Evolutionary conservation across 2,888 invertebrate genomes (phyloP).

Genomic region (Malachius bipustulatus): DNA sequence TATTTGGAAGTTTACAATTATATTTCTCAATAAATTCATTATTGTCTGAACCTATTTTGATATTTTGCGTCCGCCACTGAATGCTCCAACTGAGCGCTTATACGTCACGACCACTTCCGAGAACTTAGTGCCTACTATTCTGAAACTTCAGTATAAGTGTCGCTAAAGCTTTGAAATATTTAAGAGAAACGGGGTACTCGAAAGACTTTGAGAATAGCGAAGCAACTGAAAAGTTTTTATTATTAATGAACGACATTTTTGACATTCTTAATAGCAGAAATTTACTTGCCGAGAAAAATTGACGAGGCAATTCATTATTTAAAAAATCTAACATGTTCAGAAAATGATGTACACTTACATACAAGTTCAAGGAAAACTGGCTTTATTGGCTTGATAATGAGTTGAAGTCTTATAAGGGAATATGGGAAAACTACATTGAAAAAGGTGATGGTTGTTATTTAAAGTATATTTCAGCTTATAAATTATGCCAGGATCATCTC

Average conservation of each 20-base stretch:
- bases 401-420: no score
- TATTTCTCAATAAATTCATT: no score
- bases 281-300: not conserved
- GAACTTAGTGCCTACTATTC: no score
- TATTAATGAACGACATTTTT: slow-evolving; percentile 19
- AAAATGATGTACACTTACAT: slow-evolving; percentile 4
- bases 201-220: slow-evolving; percentile 14
- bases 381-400: slow-evolving; percentile 7
- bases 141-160: no score
- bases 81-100: no score
- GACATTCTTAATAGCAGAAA: slow-evolving; percentile 20
- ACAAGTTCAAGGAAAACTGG: slow-evolving; percentile 5
- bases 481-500: slow-evolving; percentile 18
- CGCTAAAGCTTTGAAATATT: slow-evolving; percentile 16
- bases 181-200: slow-evolving; percentile 10
- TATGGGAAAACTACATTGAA: no score
- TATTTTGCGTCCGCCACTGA: no score
- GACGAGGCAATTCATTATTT: not conserved
- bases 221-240: slow-evolving; percentile 19
- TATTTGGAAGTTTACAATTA: no score
- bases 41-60: no score
- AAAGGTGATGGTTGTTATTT: slow-evolving; percentile 5
- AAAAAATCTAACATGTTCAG: not conserved
- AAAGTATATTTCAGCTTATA: slow-evolving; percentile 15
- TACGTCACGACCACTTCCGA: no score